Conservation (phyloP, 1,140 invertebrate genomes). For the Stenopsyche tienmushanensis region DNA sequence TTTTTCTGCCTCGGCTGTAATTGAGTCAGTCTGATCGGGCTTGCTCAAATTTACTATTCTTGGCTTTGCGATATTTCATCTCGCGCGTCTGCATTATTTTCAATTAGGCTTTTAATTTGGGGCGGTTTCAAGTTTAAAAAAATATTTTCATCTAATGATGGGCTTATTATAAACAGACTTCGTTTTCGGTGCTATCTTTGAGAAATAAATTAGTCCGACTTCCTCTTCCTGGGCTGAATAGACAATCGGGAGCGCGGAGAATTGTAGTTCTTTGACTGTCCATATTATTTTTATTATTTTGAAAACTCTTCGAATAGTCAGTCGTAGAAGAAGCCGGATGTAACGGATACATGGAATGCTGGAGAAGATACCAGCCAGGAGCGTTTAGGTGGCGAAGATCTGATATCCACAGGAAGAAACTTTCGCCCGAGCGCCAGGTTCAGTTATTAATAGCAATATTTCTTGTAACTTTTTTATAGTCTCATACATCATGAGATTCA, state of each 20-base stretch:
- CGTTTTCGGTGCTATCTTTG: neutral
- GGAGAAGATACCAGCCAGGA: constrained; percentile 8
- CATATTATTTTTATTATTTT: constrained; percentile 3
- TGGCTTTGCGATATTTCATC: no score
- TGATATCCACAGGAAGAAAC: constrained; percentile 23
- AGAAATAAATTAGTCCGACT: constrained; percentile 8
- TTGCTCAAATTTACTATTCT: no score
- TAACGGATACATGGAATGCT: constrained; percentile 21
- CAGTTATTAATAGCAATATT: constrained; percentile 32
- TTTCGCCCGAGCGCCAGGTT: neutral
- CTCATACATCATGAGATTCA: constrained; percentile 11
- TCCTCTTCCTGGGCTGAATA: constrained; percentile 10
- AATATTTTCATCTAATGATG: neutral
- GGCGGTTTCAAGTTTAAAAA: no score
- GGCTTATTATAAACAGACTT: no score
- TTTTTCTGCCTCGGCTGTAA: no score
- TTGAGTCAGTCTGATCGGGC: no score
- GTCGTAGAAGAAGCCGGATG: constrained; percentile 22
- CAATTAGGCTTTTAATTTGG: no score
- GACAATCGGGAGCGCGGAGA: neutral
- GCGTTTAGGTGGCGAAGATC: constrained; percentile 2
- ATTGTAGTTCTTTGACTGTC: neutral
- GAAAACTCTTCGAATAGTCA: neutral
- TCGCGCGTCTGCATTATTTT: no score
- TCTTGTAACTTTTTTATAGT: constrained; percentile 25